A percentile compares a stretch with the other conserved stretches of the same genome.
Evolutionary conservation across 2,888 invertebrate species (phyloP).

Genomic region (Pedicia rivosa): DNA sequence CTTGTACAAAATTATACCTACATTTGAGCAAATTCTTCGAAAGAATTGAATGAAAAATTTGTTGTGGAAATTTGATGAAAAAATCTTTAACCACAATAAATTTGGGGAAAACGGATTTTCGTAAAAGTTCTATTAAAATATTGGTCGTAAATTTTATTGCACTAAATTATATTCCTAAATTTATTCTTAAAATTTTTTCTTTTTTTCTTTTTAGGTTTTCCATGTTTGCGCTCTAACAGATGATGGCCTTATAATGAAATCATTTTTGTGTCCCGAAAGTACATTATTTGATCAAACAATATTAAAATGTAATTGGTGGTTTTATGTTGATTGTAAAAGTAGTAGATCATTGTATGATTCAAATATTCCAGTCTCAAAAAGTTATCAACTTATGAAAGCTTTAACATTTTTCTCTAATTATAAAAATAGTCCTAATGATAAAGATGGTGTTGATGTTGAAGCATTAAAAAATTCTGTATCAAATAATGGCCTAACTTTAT

Average conservation of each 20-base stretch:
- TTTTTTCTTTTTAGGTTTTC: slow-evolving; percentile 48
- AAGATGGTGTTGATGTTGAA: slow-evolving; percentile 12
- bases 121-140: no score
- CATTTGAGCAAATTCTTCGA: no score
- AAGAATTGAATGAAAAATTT: no score
- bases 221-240: slow-evolving; percentile 83
- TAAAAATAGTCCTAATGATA: slow-evolving; percentile 39
- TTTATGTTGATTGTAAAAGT: slow-evolving; percentile 78
- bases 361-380: slow-evolving; percentile 80
- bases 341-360: slow-evolving; percentile 70
- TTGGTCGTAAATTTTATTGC: no score
- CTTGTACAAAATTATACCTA: no score
- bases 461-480: slow-evolving; percentile 14
- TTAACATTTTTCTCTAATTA: slow-evolving; percentile 77
- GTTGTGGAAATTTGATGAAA: no score
- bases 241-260: slow-evolving; percentile 78
- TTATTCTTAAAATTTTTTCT: not conserved
- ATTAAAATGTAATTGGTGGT: slow-evolving; percentile 88
- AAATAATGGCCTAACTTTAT: no score
- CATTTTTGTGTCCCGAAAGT: slow-evolving; percentile 80
- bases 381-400: slow-evolving; percentile 82
- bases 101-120: no score
- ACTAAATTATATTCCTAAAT: no score
- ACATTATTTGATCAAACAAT: slow-evolving; percentile 84
- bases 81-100: no score